These are phyloP conservation scores for Anguilla obscura DNA, from an alignment of 2,797 vertebrate species.

Conservation along the genomic window DNA sequence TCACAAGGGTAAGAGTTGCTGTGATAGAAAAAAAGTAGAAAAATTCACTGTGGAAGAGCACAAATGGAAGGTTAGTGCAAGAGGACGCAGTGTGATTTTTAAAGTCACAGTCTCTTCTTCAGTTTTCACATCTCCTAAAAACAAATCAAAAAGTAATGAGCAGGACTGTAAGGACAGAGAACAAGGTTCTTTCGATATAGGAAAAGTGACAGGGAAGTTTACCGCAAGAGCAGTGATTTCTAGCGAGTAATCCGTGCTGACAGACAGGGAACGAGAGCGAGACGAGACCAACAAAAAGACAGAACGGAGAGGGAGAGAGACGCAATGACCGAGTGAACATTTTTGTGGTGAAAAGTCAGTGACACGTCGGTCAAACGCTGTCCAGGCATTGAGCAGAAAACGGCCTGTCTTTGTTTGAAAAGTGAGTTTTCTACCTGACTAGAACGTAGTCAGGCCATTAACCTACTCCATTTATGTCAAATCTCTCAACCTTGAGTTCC, in stretches of 20 bases:
- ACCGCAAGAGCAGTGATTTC: not conserved
- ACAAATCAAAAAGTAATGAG: not conserved
- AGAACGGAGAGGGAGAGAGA: slow-evolving; percentile 2
- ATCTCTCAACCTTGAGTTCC: not conserved
- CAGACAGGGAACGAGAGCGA: slow-evolving; percentile 32
- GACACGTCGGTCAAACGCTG: not conserved
- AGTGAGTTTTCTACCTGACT: not conserved
- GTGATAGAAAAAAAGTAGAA: not conserved
- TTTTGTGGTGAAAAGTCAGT: not conserved
- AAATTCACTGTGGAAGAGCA: not conserved
- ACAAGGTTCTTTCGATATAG: slow-evolving; percentile 34
- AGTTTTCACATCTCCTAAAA: not conserved
- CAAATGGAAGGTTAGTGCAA: not conserved
- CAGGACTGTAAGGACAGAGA: not conserved
- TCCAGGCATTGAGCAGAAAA: not conserved
- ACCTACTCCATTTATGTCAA: not conserved
- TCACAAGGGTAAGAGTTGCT: not conserved
- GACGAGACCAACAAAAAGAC: not conserved
- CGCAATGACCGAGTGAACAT: not conserved
- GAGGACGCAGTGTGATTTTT: not conserved
- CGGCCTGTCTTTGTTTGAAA: not conserved
- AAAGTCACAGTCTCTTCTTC: not conserved
- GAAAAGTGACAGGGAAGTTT: slow-evolving; percentile 23
- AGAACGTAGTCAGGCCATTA: not conserved
- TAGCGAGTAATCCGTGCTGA: slow-evolving; percentile 47